Percentiles rank a stretch among this genome's conserved stretches.
These are phyloP conservation scores for Galeopsomyia nigrocyanea DNA, from an alignment of 2,888 invertebrate genomes.

Conservation along the genomic window DNA sequence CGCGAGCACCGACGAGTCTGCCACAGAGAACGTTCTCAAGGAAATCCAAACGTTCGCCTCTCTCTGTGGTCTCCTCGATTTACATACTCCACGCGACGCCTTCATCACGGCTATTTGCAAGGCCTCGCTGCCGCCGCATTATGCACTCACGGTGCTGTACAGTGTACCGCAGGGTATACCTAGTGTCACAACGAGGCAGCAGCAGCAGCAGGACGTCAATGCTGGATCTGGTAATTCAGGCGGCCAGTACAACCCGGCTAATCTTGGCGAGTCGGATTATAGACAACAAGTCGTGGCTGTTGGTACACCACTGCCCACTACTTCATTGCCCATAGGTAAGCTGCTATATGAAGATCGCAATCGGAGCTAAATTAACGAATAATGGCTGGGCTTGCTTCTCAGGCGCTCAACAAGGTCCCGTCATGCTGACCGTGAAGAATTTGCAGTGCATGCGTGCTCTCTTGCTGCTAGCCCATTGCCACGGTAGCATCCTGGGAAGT, in stretches of 20 bases:
- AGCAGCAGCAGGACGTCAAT: conserved; percentile 47
- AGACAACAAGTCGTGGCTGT: conserved; percentile 97
- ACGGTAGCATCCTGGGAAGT: conserved; percentile 91
- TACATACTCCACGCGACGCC: conserved; percentile 89
- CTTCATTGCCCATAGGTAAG: conserved; percentile 80
- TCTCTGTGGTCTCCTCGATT: conserved; percentile 86
- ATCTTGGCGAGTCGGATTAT: conserved; percentile 79
- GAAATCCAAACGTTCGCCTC: conserved; percentile 92
- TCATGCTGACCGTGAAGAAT: conserved; percentile 98
- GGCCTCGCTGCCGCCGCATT: conserved; percentile 95
- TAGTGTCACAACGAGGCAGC: conserved; percentile 56
- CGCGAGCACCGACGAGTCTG: conserved; percentile 94
- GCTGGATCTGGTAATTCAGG: conserved; percentile 21
- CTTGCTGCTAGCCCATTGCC: conserved; percentile 89
- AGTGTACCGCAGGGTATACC: conserved; percentile 73
- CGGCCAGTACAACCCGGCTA: conserved; percentile 63
- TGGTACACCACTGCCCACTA: conserved; percentile 93
- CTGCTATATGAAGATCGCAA: conserved; percentile 4
- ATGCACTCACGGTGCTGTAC: conserved; percentile 89
- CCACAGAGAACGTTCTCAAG: conserved; percentile 92
- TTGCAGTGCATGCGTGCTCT: conserved; percentile 96
- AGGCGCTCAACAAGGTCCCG: conserved; percentile 88
- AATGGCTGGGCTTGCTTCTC: conserved; percentile 41
- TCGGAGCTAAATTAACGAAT: neutral
- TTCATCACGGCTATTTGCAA: conserved; percentile 96